Evolutionary conservation across 2,113 vertebrate species (phyloP), one percentile per base, ranked within the genome.

Genomic region (Pachyramphus minor): DNA sequence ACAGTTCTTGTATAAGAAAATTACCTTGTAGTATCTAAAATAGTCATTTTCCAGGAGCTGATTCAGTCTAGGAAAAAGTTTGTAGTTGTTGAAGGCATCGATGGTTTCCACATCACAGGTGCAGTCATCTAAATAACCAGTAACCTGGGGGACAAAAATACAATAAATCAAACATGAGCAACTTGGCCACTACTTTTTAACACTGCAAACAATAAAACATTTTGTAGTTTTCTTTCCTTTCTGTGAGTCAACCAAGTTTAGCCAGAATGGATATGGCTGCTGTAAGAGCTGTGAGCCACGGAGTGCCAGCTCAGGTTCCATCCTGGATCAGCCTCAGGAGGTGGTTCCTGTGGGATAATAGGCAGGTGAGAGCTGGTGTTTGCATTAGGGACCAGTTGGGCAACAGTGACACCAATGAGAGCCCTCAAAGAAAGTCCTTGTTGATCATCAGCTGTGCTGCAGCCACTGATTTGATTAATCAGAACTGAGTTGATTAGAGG

Each of bases 1-100:
- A 16, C 37, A 67, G 13, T 41, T 58, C 14, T 50, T n/a, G 5
- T 13, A 39, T 6, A 8, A 64, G 31, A 71, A 76, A 91, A 78
- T 85, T 93, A 99, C 99, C 98, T 99, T 99, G 92, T 99, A 99
- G 95, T 99, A 99, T 97, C 99, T 98, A 87, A 99, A 99, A 84
- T 99, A 99, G 94, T 99, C 98, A 1, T 98, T 98, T 95, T 98
- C 93, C 44, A 99, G 98, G 13, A 99, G 98, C 49, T 96, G 89
- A 59, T 99, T 98, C 39, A 99, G 97, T 84, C 98, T 98, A 60
- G 99, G 98, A 71, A 99, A 99, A 44, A 99, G 97, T 64, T 97
- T 97, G 78, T 98, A 75, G 95, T 99, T 99, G 98, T 99, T 99
- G 97, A 99, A 99, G 77, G 62, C 78, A 83, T 99, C 98, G 3